A percentile compares a stretch with the other conserved stretches of the same genome.
Conservation (phyloP, 2,888 invertebrate genomes). For the Ditula angustiorana region DNA sequence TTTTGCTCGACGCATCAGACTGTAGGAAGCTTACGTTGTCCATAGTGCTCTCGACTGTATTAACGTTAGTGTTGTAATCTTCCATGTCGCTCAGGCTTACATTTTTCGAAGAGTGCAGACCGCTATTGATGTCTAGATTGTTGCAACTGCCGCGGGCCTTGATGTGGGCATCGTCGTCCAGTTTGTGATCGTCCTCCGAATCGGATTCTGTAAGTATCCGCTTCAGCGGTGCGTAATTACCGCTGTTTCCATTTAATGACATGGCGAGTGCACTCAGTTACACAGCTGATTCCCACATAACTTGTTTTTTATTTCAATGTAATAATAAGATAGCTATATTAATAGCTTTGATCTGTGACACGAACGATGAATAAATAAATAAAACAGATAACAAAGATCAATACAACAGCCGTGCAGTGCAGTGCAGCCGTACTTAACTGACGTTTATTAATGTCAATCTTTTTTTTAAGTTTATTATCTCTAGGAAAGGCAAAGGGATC, state of each 20-base stretch:
- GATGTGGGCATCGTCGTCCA: conserved; percentile 67
- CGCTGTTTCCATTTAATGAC: conserved; percentile 78
- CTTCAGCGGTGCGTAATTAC: conserved; percentile 90
- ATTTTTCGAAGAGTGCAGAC: conserved; percentile 75
- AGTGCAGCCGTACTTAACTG: too few species aligned
- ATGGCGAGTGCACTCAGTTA: conserved; percentile 57
- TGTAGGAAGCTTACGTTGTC: conserved; percentile 81
- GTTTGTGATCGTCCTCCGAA: conserved; percentile 88
- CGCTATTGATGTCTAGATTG: conserved; percentile 77
- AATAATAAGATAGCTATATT: not conserved
- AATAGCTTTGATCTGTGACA: conserved; percentile 9
- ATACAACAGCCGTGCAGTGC: too few species aligned
- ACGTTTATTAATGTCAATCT: too few species aligned
- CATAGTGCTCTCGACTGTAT: conserved; percentile 79
- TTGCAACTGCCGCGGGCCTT: conserved; percentile 72
- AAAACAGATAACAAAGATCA: conserved; percentile 15
- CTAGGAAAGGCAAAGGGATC: too few species aligned
- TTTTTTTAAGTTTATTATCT: too few species aligned
- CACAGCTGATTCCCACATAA: conserved; percentile 32
- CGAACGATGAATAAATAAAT: conserved; percentile 14
- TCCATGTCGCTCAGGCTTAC: conserved; percentile 79
- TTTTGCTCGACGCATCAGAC: conserved; percentile 81
- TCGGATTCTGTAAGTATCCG: conserved; percentile 92
- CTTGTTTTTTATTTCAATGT: not conserved
- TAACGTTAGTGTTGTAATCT: conserved; percentile 76